Evolutionary conservation across 2,797 vertebrate species (phyloP).

Genomic region (Alexandromys oeconomus): DNA sequence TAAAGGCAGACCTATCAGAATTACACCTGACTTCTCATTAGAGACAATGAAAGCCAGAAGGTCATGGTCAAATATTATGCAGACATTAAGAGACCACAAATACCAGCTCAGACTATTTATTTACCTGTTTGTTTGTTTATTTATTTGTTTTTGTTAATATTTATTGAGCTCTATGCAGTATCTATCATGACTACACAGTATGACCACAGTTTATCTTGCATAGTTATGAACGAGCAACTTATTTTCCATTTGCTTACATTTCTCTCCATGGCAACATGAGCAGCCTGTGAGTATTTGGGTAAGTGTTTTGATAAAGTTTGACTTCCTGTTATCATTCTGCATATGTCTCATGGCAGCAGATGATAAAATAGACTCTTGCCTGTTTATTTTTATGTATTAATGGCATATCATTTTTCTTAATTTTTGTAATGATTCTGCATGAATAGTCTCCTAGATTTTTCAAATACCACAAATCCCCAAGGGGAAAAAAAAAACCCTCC

Average conservation of each 20-base stretch:
- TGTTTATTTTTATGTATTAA: background rate
- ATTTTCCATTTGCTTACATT: background rate
- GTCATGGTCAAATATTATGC: too few relatives aligned
- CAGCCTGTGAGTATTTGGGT: background rate
- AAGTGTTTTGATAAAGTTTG: background rate
- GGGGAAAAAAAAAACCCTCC: background rate
- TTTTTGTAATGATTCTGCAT: background rate
- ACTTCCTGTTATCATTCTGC: background rate
- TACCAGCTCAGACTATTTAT: too few relatives aligned
- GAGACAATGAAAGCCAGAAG: too few relatives aligned
- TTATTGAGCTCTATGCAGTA: too few relatives aligned
- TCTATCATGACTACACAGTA: too few relatives aligned
- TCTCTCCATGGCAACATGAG: background rate
- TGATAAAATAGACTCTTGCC: background rate
- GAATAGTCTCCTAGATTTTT: background rate
- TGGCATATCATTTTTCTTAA: background rate
- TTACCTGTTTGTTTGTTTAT: too few relatives aligned
- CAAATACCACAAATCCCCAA: background rate
- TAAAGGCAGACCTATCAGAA: too few relatives aligned
- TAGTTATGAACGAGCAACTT: background rate
- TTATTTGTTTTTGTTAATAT: too few relatives aligned
- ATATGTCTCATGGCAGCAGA: background rate
- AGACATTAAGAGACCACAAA: too few relatives aligned
- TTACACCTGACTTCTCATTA: too few relatives aligned
- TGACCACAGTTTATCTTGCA: background rate